Conservation (phyloP, 92 coral and sea anemone species). For the Actinostola sp. region DNA sequence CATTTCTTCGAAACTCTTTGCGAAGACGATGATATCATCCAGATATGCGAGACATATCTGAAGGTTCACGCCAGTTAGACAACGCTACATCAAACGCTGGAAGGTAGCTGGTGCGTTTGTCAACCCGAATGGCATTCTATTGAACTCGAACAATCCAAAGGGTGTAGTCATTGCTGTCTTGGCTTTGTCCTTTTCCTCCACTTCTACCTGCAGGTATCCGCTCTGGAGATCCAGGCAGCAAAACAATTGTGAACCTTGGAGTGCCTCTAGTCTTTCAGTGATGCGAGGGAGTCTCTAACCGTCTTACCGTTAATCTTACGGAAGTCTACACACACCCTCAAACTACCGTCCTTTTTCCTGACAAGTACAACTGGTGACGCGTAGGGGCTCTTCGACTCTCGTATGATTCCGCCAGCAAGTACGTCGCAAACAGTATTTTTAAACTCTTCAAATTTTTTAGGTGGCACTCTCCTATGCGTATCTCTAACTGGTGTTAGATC, state of each 20-base stretch:
- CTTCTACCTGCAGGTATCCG: conserved; percentile 59
- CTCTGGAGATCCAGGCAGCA: conserved; percentile 64
- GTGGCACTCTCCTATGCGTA: conserved; percentile 43
- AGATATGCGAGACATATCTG: conserved; percentile 36
- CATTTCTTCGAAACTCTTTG: conserved; percentile 41
- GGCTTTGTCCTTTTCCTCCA: conserved; percentile 37
- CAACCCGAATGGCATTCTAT: conserved; percentile 70
- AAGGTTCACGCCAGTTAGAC: conserved; percentile 36
- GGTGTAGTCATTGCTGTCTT: conserved; percentile 69
- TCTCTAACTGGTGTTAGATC: conserved; percentile 29
- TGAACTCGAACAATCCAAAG: conserved; percentile 56
- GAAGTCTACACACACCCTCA: conserved; percentile 41
- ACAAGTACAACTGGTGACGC: conserved; percentile 43
- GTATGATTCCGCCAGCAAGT: conserved; percentile 25
- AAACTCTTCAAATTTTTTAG: conserved; percentile 40
- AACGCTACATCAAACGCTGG: conserved; percentile 50
- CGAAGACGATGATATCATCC: conserved; percentile 51
- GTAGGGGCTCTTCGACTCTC: conserved; percentile 43
- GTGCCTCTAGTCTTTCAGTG: conserved; percentile 46
- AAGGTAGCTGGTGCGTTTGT: conserved; percentile 39
- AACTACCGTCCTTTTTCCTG: conserved; percentile 19
- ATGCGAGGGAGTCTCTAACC: conserved; percentile 41
- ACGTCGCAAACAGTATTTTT: conserved; percentile 27
- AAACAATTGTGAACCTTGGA: conserved; percentile 55
- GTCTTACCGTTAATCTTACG: conserved; percentile 53